A percentile compares a stretch with the other conserved stretches of the same genome.
Evolutionary conservation across 1,140 invertebrate genomes (phyloP).

Genomic region (Metopolophium dirhodum): DNA sequence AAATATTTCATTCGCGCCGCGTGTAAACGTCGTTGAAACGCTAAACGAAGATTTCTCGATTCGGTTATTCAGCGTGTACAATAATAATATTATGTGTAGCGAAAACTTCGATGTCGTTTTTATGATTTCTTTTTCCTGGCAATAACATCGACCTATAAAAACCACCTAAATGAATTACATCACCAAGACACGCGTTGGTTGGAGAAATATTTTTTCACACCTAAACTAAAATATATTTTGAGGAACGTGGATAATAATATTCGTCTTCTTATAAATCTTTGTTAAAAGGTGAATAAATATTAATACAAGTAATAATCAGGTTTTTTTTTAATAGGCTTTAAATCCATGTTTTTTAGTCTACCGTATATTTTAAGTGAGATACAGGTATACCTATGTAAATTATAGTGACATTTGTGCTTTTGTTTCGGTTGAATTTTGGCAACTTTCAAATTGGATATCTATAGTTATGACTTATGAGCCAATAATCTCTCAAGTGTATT

Average conservation of each 20-base stretch:
- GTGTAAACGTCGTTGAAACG: neutral
- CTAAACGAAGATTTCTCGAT: neutral
- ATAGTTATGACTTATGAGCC: too few relatives aligned
- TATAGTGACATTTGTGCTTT: too few relatives aligned
- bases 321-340: neutral
- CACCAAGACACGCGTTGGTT: neutral
- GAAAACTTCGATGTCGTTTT: neutral
- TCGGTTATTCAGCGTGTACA: neutral
- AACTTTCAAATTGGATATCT: too few relatives aligned
- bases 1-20: neutral
- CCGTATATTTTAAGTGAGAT: too few relatives aligned
- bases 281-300: neutral
- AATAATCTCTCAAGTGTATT: too few relatives aligned
- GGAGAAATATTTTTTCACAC: neutral
- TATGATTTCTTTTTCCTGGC: neutral
- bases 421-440: too few relatives aligned
- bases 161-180: neutral
- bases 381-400: too few relatives aligned
- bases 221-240: neutral
- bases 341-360: neutral
- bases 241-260: neutral
- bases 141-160: neutral
- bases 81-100: neutral
- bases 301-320: neutral
- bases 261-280: neutral